Evolutionary conservation across 2,888 invertebrate genomes (phyloP).

Genomic region (Zonitis immaculata): DNA sequence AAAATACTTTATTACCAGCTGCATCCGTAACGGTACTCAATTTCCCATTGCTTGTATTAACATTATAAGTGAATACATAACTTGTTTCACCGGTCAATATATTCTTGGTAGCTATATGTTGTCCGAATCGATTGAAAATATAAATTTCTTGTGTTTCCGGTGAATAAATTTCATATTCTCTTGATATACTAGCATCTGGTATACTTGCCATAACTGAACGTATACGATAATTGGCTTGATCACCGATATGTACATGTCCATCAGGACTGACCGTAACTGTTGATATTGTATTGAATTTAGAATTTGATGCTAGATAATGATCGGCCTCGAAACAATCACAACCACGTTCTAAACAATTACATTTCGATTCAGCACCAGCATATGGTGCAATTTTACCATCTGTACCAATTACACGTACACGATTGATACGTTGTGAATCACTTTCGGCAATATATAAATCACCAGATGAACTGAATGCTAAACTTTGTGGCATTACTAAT

Average conservation of each 20-base stretch:
- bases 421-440: slow-evolving; percentile 90
- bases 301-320: slow-evolving; percentile 85
- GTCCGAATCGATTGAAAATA: slow-evolving; percentile 90
- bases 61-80: slow-evolving; percentile 92
- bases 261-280: slow-evolving; percentile 91
- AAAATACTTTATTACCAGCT: slow-evolving; percentile 83
- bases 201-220: slow-evolving; percentile 86
- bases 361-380: slow-evolving; percentile 90
- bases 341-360: slow-evolving; percentile 85
- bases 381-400: slow-evolving; percentile 92
- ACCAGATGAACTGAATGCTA: slow-evolving; percentile 89
- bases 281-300: slow-evolving; percentile 91
- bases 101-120: slow-evolving; percentile 89
- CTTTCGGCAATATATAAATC: slow-evolving; percentile 93
- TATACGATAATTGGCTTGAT: slow-evolving; percentile 87
- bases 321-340: slow-evolving; percentile 93
- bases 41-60: slow-evolving; percentile 94
- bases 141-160: slow-evolving; percentile 94
- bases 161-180: slow-evolving; percentile 91
- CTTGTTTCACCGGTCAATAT: slow-evolving; percentile 92
- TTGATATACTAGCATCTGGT: slow-evolving; percentile 74
- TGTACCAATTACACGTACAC: slow-evolving; percentile 84
- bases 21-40: slow-evolving; percentile 90
- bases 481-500: slow-evolving; percentile 88
- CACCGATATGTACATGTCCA: slow-evolving; percentile 91